Percentiles rank a stretch among this genome's conserved stretches.
Conservation (phyloP, 2,797 vertebrate species). For the Myripristis jacobus region DNA sequence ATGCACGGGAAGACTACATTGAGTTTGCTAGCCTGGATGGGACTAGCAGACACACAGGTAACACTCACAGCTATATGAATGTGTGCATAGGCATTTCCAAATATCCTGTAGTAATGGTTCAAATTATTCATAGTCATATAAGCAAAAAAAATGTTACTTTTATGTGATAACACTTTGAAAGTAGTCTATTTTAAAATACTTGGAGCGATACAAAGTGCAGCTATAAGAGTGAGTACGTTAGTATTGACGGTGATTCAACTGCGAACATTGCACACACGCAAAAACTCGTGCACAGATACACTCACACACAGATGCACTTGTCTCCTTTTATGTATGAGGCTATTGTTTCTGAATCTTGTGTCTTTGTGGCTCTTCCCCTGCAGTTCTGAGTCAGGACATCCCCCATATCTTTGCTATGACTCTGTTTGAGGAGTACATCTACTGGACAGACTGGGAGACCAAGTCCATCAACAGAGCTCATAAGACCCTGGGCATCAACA, state of each 20-base stretch:
- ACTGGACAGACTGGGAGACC: slow-evolving; percentile 99
- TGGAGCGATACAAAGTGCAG: too few species aligned
- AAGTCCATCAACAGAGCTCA: slow-evolving; percentile 98
- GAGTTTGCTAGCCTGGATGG: slow-evolving; percentile 96
- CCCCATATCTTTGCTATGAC: slow-evolving; percentile 99
- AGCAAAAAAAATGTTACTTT: too few species aligned
- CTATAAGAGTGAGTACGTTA: too few species aligned
- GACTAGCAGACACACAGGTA: slow-evolving; percentile 92
- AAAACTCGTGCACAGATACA: neutral
- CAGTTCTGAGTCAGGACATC: slow-evolving; percentile 88
- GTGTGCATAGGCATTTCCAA: neutral
- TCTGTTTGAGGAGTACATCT: slow-evolving; percentile 97
- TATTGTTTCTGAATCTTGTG: slow-evolving; percentile 55
- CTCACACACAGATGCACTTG: neutral
- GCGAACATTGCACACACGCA: too few species aligned
- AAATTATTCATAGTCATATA: too few species aligned
- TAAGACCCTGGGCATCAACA: slow-evolving; percentile 90
- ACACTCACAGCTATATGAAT: slow-evolving; percentile 16
- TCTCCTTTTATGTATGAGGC: neutral
- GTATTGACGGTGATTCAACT: too few species aligned
- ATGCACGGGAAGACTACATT: slow-evolving; percentile 97
- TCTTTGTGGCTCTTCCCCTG: slow-evolving; percentile 35
- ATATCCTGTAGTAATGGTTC: neutral
- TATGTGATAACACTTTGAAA: too few species aligned
- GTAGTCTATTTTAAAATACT: too few species aligned